Base-by-base conservation (phyloP, 2,113 vertebrate species). In the Smithornis capensis region DNA sequence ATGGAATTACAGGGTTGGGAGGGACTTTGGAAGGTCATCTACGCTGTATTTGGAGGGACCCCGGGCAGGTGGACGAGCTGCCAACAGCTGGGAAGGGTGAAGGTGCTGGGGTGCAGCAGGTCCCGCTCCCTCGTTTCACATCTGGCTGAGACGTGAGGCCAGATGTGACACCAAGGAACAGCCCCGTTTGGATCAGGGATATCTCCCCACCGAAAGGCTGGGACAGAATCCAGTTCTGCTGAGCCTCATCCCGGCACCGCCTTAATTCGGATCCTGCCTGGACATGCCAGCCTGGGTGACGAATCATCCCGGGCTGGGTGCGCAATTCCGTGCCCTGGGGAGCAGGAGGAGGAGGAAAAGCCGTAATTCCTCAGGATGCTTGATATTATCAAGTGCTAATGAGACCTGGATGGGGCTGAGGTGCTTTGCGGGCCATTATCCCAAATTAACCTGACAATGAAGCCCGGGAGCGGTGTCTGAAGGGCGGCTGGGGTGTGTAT, bases 331-430 rank as follows among this genome's bases (percentile, higher is more conserved):
- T 78, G 93, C 81, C 84, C 56, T 31, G 37, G 45, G 92, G 75
- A 79, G 83, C n/a, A 45, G 73, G 63, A 42, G 76, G 67, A 67
- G 87, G 40, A 59, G 62, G 42, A 57, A 45, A 50, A 77, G 42
- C 64, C 47, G 8, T 29, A 85, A 88, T 94, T 93, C 92, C 76
- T 86, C 93, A 96, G 96, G 96, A 96, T 96, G 94, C 96, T 59
- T 55, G 84, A 81, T 95, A 92, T 96, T 97, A 96, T 95, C 94
- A 89, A 96, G 95, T 97, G 96, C 94, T 97, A 97, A 97, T 96
- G 96, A 96, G 96, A 89, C 60, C 93, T 78, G 92, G 83, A 94
- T 96, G 95, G 94, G 85, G 88, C 90, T 78, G 95, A 70, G 95
- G 84, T 86, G 96, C 95, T 97, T 96, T 81, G 95, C 96, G 35